Percentiles rank a stretch among this genome's conserved stretches.
Conservation (phyloP, 2,888 invertebrate genomes). For the Pyrochroa serraticornis region DNA sequence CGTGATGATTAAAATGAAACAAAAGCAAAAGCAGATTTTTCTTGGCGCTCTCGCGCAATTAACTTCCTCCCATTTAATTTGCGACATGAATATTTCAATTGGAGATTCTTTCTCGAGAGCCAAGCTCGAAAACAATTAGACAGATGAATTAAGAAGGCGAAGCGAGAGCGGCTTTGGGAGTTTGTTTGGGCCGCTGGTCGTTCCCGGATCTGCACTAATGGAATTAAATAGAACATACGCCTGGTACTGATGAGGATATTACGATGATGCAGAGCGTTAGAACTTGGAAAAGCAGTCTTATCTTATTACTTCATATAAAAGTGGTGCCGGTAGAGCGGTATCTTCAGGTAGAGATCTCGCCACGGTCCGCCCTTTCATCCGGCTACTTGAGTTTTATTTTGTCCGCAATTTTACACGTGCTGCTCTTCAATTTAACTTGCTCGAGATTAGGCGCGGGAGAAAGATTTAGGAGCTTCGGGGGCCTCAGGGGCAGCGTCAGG, state of each 20-base stretch:
- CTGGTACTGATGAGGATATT: slow-evolving; percentile 22
- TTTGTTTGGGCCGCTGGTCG: slow-evolving; percentile 17
- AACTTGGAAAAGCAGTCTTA: slow-evolving; percentile 23
- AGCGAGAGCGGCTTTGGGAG: slow-evolving; percentile 8
- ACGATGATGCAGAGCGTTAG: slow-evolving; percentile 17
- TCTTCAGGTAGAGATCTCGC: too few relatives aligned
- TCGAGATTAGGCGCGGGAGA: too few relatives aligned
- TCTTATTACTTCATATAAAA: slow-evolving; percentile 17
- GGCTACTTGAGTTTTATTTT: too few relatives aligned
- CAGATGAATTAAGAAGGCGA: slow-evolving; percentile 21
- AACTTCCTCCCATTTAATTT: slow-evolving; percentile 19
- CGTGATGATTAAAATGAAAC: slow-evolving; percentile 9
- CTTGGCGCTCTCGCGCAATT: slow-evolving; percentile 7
- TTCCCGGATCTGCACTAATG: slow-evolving; percentile 29
- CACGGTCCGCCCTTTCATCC: too few relatives aligned
- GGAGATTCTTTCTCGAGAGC: slow-evolving; percentile 6
- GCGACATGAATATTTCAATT: slow-evolving; percentile 20
- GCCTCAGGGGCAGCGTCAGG: too few relatives aligned
- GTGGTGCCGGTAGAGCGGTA: too few relatives aligned
- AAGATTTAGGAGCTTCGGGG: too few relatives aligned
- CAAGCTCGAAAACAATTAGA: slow-evolving; percentile 22
- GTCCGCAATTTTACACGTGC: too few relatives aligned
- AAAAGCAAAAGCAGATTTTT: slow-evolving; percentile 9
- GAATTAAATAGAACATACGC: slow-evolving; percentile 35
- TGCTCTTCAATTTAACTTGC: too few relatives aligned